Percentiles rank a stretch among this genome's conserved stretches.
These are phyloP conservation scores for Eumerus sabulonum DNA, from an alignment of 2,888 invertebrate species.

Conservation along the genomic window DNA sequence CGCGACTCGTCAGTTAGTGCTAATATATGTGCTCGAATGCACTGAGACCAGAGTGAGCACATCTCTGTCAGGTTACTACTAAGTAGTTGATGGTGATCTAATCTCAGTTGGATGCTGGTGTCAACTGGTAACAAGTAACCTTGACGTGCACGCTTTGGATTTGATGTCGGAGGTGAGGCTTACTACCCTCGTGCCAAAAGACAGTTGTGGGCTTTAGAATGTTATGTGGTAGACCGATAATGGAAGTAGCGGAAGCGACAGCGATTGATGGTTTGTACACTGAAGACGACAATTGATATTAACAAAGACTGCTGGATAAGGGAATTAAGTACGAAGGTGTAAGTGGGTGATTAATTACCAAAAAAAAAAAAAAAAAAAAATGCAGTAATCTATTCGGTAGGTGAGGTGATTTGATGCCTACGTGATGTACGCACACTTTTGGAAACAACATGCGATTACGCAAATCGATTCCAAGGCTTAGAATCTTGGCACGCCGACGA, in stretches of 20 bases:
- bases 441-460: too few relatives aligned
- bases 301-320: slow-evolving; percentile 2
- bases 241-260: slow-evolving; percentile 22
- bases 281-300: neutral
- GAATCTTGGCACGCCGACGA: too few relatives aligned
- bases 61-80: slow-evolving; percentile 19
- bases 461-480: too few relatives aligned
- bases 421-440: too few relatives aligned
- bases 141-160: slow-evolving; percentile 17
- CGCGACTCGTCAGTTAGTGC: slow-evolving; percentile 8
- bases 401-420: neutral
- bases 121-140: slow-evolving; percentile 48
- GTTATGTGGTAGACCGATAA: slow-evolving; percentile 4
- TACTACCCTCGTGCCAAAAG: slow-evolving; percentile 11
- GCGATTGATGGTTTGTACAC: slow-evolving; percentile 14
- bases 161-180: slow-evolving; percentile 30
- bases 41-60: slow-evolving; percentile 7
- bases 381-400: slow-evolving; percentile 4
- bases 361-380: too few relatives aligned
- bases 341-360: slow-evolving; percentile 20
- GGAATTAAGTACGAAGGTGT: slow-evolving; percentile 9
- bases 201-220: slow-evolving; percentile 1
- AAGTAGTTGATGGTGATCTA: slow-evolving; percentile 27
- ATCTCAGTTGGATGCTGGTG: slow-evolving; percentile 28
- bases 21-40: slow-evolving; percentile 37